These are phyloP conservation scores for Sipha maydis DNA, from an alignment of 2,888 invertebrate genomes.

Conservation along the genomic window DNA sequence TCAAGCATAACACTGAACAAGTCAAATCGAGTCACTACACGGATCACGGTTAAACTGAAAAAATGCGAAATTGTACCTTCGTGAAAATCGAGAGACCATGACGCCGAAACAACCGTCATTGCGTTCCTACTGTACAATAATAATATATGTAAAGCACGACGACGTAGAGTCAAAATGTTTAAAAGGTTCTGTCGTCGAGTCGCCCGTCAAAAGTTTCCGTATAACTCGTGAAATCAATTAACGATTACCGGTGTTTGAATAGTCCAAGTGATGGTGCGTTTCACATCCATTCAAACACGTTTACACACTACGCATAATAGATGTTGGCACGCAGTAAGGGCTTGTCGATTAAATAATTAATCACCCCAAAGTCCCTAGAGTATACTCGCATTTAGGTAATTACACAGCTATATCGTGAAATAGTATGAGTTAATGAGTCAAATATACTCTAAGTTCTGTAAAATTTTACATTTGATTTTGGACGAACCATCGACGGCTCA, in stretches of 20 bases:
- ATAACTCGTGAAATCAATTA: slow-evolving; percentile 15
- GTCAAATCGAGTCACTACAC: too few relatives aligned
- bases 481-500: too few relatives aligned
- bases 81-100: neutral
- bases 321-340: neutral
- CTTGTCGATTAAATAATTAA: slow-evolving; percentile 1
- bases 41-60: too few relatives aligned
- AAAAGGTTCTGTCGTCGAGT: neutral
- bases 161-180: neutral
- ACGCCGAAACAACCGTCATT: neutral
- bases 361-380: neutral
- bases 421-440: too few relatives aligned
- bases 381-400: too few relatives aligned
- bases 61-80: too few relatives aligned
- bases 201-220: neutral
- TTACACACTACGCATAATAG: neutral
- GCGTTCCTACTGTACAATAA: neutral
- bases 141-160: neutral
- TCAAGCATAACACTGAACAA: too few relatives aligned
- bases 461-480: too few relatives aligned
- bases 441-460: too few relatives aligned
- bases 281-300: neutral
- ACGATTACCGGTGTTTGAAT: neutral
- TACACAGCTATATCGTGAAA: too few relatives aligned
- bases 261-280: neutral